A percentile compares a stretch with the other conserved stretches of the same genome.
phyloP scores from a whole-genome alignment of 2,888 invertebrate genomes.

The Eilema griseolum region DNA sequence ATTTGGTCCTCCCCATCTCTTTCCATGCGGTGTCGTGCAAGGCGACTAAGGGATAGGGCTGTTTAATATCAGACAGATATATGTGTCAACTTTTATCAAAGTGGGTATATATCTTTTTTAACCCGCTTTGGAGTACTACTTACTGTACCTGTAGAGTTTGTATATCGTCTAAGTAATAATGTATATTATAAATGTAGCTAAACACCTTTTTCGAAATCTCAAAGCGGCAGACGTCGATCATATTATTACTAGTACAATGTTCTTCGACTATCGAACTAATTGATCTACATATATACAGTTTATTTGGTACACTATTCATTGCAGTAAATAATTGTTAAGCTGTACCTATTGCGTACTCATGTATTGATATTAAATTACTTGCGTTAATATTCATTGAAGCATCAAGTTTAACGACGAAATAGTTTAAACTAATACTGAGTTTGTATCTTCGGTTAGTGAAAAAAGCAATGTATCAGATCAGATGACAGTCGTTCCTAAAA shows the following conservation, averaged over 20 bases:
- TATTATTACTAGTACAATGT: conserved; percentile 41
- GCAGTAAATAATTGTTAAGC: conserved; percentile 53
- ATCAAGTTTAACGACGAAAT: neutral
- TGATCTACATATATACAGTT: conserved; percentile 53
- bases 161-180: too few relatives aligned
- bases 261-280: conserved; percentile 50
- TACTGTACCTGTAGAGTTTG: too few relatives aligned
- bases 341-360: conserved; percentile 38
- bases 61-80: too few relatives aligned
- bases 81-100: too few relatives aligned
- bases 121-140: too few relatives aligned
- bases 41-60: too few relatives aligned
- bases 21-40: too few relatives aligned
- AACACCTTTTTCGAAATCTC: conserved; percentile 43
- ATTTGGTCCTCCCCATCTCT: too few relatives aligned
- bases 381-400: conserved; percentile 44
- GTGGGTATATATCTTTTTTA: too few relatives aligned
- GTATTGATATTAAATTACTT: conserved; percentile 43
- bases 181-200: too few relatives aligned
- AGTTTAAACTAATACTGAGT: neutral
- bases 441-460: neutral
- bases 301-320: conserved; percentile 48
- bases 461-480: too few relatives aligned
- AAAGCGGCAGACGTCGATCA: conserved; percentile 37
- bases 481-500: too few relatives aligned